A percentile compares a stretch with the other conserved stretches of the same genome.
phyloP scores from a whole-genome alignment of 2,888 invertebrate genomes.

The Invenusta paracnida region DNA sequence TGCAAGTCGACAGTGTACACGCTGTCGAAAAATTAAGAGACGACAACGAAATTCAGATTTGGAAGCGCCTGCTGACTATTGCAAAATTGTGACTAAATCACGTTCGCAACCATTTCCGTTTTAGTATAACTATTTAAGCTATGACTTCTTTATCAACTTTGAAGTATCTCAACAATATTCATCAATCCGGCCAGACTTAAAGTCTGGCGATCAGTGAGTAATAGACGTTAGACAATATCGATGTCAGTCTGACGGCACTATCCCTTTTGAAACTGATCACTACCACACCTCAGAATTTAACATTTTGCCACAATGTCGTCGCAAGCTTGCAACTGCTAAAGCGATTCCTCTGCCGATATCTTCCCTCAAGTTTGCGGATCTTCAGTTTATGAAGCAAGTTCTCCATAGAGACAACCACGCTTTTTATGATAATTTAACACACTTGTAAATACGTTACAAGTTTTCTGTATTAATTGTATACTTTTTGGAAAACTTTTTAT shows the following conservation, averaged over 20 bases:
- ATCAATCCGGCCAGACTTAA: background rate
- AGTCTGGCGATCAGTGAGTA: background rate
- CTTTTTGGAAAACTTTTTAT: too few relatives aligned
- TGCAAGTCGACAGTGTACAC: constrained; percentile 15
- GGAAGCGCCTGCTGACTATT: background rate
- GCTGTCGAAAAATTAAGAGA: background rate
- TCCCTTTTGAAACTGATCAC: background rate
- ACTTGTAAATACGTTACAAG: constrained; percentile 5
- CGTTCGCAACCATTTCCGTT: background rate
- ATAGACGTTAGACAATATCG: background rate
- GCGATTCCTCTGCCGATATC: background rate
- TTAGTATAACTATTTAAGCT: background rate
- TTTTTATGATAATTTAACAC: constrained; percentile 10
- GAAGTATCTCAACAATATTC: background rate
- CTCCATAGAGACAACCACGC: background rate
- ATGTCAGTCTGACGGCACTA: background rate
- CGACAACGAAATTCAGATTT: background rate
- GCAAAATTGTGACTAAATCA: background rate
- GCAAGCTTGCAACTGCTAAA: background rate
- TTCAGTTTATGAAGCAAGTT: background rate
- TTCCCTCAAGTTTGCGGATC: background rate
- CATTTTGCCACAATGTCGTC: background rate
- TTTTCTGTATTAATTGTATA: too few relatives aligned
- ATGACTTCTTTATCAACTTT: background rate
- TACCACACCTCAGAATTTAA: background rate